Conservation (phyloP, 2,888 invertebrate species). For the Ditylenchus weischeri region DNA sequence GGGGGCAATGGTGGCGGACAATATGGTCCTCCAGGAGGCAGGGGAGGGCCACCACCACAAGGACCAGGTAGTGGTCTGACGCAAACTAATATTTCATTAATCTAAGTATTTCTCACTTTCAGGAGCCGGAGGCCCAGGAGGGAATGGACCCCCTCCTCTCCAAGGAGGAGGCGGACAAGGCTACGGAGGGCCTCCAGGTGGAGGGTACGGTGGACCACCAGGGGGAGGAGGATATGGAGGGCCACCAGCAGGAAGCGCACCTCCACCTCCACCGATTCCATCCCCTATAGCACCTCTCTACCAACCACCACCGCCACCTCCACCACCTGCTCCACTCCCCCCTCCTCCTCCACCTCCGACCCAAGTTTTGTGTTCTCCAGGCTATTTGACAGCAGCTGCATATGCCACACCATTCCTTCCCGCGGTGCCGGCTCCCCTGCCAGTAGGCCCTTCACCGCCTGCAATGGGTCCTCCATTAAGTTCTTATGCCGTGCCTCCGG, state of each 20-base stretch:
- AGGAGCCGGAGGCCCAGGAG: neutral
- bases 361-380: conserved; percentile 5
- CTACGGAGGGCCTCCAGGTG: neutral
- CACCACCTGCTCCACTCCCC: neutral
- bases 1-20: neutral
- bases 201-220: neutral
- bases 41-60: neutral
- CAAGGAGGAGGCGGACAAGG: conserved; percentile 1
- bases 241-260: neutral
- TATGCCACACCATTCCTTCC: neutral
- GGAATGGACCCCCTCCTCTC: neutral
- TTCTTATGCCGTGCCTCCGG: conserved; percentile 91
- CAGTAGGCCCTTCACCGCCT: conserved; percentile 64
- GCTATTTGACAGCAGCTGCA: conserved; percentile 7
- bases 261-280: neutral
- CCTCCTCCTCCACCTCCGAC: conserved; percentile 1
- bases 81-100: too few species aligned
- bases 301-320: neutral
- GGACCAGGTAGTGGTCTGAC: too few species aligned
- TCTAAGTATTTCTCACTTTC: too few species aligned
- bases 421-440: neutral
- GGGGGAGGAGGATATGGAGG: neutral
- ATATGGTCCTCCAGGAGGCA: neutral
- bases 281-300: neutral
- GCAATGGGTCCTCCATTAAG: conserved; percentile 98